A percentile compares a stretch with the other conserved stretches of the same genome.
Conservation (phyloP, 1,140 invertebrate genomes). For the Drosophila punjabiensis region DNA sequence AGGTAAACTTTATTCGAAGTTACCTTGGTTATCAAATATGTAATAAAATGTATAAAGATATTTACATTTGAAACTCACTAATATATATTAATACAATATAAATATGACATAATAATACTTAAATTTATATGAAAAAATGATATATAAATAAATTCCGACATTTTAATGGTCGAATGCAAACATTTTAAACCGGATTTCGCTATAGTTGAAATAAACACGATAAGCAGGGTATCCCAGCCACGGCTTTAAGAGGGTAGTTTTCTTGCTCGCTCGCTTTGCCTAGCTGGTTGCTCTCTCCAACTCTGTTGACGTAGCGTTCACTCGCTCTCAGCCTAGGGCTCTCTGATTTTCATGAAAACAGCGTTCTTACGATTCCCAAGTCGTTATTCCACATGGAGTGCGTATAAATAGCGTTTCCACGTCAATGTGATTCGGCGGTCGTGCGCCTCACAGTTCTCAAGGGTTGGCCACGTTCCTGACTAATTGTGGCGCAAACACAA, state of each 20-base stretch:
- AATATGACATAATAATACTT: not conserved
- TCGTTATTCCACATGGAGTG: not conserved
- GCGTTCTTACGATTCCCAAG: slow-evolving; percentile 26
- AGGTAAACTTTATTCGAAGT: too few relatives aligned
- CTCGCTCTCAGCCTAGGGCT: not conserved
- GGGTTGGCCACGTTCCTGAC: slow-evolving; percentile 36
- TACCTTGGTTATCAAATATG: not conserved
- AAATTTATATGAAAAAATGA: not conserved
- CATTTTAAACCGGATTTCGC: not conserved
- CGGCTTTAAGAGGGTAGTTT: not conserved
- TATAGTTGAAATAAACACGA: not conserved
- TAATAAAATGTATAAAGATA: not conserved
- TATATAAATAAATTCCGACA: not conserved
- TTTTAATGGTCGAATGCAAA: not conserved
- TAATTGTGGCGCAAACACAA: slow-evolving; percentile 26
- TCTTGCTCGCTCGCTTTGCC: not conserved
- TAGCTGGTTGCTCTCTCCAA: not conserved
- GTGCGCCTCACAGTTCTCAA: slow-evolving; percentile 41
- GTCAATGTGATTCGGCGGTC: not conserved
- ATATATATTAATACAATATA: not conserved
- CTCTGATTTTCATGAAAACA: not conserved
- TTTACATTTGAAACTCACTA: not conserved
- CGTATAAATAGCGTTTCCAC: slow-evolving; percentile 8
- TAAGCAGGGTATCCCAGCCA: not conserved
- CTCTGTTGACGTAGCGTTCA: not conserved